phyloP scores from a whole-genome alignment of 2,888 invertebrate genomes.

The Crepidodera aurea region DNA sequence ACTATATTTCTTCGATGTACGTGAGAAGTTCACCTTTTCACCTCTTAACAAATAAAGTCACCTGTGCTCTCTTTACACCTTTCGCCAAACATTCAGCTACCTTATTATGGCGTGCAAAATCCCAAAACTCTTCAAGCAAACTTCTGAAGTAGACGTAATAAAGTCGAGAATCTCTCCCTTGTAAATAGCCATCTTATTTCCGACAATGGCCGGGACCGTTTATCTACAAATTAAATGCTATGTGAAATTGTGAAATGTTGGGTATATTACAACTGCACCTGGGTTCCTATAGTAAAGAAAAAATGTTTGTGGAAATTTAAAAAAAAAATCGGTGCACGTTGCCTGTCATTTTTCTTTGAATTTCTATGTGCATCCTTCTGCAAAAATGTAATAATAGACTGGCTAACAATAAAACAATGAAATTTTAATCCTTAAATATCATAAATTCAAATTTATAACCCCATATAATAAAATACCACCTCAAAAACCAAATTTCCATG shows the following conservation, averaged over 20 bases:
- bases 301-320: too few relatives aligned
- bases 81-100: neutral
- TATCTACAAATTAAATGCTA: conserved; percentile 39
- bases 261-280: neutral
- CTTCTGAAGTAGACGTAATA: conserved; percentile 30
- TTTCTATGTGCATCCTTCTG: too few relatives aligned
- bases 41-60: neutral
- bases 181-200: conserved; percentile 36
- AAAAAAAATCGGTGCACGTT: too few relatives aligned
- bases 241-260: conserved; percentile 20
- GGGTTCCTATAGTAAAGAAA: too few relatives aligned
- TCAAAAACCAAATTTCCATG: too few relatives aligned
- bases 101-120: conserved; percentile 21
- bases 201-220: conserved; percentile 34
- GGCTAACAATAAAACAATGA: too few relatives aligned
- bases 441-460: too few relatives aligned
- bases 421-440: too few relatives aligned
- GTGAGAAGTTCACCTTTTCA: neutral
- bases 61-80: neutral
- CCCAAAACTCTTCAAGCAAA: conserved; percentile 10
- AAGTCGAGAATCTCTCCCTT: conserved; percentile 27
- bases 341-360: too few relatives aligned
- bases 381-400: too few relatives aligned
- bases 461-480: too few relatives aligned
- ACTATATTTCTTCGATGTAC: too few relatives aligned